These are phyloP conservation scores for Numenius arquata DNA, from an alignment of 2,113 vertebrate species.

Conservation along the genomic window DNA sequence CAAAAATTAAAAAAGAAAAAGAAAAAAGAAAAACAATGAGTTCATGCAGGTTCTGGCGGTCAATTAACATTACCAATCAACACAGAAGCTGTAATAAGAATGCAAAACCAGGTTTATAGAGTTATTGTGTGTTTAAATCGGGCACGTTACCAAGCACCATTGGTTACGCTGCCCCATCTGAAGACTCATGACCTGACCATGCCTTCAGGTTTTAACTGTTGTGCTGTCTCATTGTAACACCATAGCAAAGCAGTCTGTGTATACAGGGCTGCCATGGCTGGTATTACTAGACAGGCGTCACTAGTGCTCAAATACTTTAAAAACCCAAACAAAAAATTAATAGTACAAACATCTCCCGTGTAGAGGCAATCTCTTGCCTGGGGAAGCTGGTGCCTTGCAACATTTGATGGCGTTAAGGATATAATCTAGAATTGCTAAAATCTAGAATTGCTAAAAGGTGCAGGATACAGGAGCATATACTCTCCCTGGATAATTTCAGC, in stretches of 20 bases:
- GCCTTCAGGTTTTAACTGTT: neutral
- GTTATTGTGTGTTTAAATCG: neutral
- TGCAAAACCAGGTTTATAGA: neutral
- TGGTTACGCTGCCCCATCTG: neutral
- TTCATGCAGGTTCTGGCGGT: neutral
- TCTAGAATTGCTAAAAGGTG: neutral
- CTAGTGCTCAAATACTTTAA: neutral
- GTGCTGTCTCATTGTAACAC: neutral
- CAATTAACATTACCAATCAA: neutral
- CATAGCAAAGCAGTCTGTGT: neutral
- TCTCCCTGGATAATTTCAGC: neutral
- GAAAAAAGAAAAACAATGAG: neutral
- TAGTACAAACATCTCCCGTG: neutral
- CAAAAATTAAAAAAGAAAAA: no score
- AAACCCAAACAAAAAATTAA: neutral
- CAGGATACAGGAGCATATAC: neutral
- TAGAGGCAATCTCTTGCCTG: neutral
- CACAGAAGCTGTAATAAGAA: neutral
- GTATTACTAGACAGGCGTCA: no score
- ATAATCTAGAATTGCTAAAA: neutral
- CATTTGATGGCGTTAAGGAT: neutral
- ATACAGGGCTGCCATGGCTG: neutral
- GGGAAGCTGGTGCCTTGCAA: neutral
- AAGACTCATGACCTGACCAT: neutral
- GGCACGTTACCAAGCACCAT: accelerated